Percentiles rank a stretch among this genome's conserved stretches.
These are phyloP conservation scores for Dermatemys mawii DNA, from an alignment of 2,113 vertebrate genomes.

Conservation along the genomic window DNA sequence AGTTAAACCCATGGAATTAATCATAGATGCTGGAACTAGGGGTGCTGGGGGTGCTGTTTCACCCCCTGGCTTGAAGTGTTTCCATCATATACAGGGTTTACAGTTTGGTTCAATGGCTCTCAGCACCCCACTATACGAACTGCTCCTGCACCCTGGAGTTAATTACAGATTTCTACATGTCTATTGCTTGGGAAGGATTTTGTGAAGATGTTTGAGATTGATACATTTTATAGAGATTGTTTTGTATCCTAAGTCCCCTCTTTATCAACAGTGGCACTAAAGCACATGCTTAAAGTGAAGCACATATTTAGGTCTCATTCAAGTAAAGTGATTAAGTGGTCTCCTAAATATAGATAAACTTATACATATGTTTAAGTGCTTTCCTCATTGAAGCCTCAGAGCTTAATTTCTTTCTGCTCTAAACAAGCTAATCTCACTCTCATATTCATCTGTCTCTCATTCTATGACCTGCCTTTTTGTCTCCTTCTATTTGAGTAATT, in stretches of 20 bases:
- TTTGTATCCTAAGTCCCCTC: not conserved
- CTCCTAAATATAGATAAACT: not conserved
- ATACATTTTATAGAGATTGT: not conserved
- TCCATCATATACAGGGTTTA: too few species aligned
- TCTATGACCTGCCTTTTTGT: not conserved
- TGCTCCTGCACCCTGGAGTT: too few species aligned
- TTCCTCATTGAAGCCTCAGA: not conserved
- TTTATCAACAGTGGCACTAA: not conserved
- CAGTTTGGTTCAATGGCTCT: too few species aligned
- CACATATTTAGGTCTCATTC: not conserved
- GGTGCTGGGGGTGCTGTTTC: too few species aligned
- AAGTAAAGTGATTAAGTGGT: not conserved
- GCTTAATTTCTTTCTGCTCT: not conserved
- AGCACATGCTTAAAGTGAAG: not conserved
- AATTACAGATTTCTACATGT: not conserved
- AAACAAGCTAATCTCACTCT: not conserved
- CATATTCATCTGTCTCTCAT: not conserved
- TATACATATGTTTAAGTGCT: not conserved
- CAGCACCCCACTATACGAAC: too few species aligned
- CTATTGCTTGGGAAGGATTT: not conserved
- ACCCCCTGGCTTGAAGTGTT: too few species aligned
- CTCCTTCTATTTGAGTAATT: not conserved
- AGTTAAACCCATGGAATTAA: not conserved
- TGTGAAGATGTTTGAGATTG: not conserved
- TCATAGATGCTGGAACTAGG: too few species aligned